A percentile compares a stretch with the other conserved stretches of the same genome.
Conservation (phyloP, 2,888 invertebrate species). For the Abrostola triplasia region DNA sequence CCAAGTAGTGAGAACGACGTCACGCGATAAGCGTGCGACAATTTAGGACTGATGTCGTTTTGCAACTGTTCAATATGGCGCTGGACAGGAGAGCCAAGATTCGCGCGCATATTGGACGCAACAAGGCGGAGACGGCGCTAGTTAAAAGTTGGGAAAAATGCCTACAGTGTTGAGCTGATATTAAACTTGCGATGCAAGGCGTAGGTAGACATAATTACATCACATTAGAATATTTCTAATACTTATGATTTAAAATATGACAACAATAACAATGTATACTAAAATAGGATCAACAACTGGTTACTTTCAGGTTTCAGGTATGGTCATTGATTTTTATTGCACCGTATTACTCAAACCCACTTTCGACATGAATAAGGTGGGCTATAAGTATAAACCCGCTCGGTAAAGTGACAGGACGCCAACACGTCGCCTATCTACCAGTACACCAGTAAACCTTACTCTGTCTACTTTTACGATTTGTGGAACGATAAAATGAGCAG, state of each 20-base stretch:
- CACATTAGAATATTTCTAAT: too few species aligned
- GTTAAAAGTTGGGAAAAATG: constrained; percentile 10
- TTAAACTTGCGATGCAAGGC: constrained; percentile 15
- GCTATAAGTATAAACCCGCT: constrained; percentile 29
- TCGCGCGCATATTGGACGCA: constrained; percentile 14
- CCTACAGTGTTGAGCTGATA: constrained; percentile 7
- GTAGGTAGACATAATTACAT: not conserved
- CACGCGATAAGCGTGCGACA: not conserved
- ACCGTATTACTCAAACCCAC: constrained; percentile 7
- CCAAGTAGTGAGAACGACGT: not conserved
- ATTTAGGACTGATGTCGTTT: constrained; percentile 4
- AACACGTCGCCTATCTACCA: constrained; percentile 33
- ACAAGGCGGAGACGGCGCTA: constrained; percentile 12
- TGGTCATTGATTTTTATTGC: not conserved
- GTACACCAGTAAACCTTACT: constrained; percentile 39
- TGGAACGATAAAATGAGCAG: constrained; percentile 43
- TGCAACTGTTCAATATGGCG: constrained; percentile 12
- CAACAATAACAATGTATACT: too few species aligned
- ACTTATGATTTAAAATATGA: too few species aligned
- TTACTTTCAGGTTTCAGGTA: not conserved
- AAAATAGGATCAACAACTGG: too few species aligned
- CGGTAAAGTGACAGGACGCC: constrained; percentile 34
- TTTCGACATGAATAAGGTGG: constrained; percentile 33
- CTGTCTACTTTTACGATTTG: constrained; percentile 46
- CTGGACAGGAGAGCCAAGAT: constrained; percentile 5